phyloP scores from a whole-genome alignment of 2,113 vertebrate species.

The Melanostigma gelatinosum region DNA sequence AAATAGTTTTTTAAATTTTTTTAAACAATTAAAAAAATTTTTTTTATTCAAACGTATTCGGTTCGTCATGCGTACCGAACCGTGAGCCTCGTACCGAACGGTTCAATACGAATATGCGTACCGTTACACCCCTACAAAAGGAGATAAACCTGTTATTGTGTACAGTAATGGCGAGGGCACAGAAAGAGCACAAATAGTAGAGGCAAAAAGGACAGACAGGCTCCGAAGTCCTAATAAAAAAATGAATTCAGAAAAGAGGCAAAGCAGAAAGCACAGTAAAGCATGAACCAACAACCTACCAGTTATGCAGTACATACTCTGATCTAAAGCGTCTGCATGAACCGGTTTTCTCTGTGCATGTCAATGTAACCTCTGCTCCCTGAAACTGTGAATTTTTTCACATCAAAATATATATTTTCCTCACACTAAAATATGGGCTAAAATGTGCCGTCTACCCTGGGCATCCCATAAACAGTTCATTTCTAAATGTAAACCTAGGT shows the following conservation, averaged over 20 bases:
- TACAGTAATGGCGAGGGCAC: constrained; percentile 5
- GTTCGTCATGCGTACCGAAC: no score
- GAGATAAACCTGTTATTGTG: constrained; percentile 28
- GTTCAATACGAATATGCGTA: no score
- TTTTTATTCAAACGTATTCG: no score
- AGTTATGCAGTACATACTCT: background rate
- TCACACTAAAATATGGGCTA: constrained; percentile 32
- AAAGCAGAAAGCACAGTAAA: constrained; percentile 9
- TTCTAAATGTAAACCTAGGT: constrained; percentile 66
- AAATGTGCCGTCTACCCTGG: constrained; percentile 38
- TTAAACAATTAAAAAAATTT: no score
- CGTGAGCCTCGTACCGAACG: no score
- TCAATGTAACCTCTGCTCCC: constrained; percentile 9
- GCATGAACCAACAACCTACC: background rate
- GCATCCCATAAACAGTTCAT: constrained; percentile 75
- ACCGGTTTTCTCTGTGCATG: constrained; percentile 21
- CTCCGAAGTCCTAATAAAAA: background rate
- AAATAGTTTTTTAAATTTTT: no score
- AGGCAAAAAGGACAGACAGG: background rate
- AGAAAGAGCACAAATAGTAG: constrained; percentile 4
- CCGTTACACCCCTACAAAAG: background rate
- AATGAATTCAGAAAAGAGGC: constrained; percentile 34
- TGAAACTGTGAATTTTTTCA: constrained; percentile 33
- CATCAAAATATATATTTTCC: constrained; percentile 47
- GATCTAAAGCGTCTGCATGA: background rate